Base-by-base conservation (phyloP, 2,888 invertebrate genomes). In the Leptogaster cylindrica region DNA sequence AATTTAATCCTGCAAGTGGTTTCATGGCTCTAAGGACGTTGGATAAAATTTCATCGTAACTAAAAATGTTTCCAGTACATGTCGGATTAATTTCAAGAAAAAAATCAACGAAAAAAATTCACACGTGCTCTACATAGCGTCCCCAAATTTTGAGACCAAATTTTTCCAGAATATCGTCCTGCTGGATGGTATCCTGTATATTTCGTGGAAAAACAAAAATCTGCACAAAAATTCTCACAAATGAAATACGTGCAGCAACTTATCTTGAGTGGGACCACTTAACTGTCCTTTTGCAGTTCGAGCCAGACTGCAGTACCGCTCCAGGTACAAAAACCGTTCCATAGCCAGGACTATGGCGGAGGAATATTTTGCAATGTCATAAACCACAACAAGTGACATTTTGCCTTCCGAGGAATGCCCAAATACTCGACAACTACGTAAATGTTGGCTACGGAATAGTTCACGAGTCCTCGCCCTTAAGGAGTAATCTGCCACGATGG, bases 201-300 rank as follows among this genome's bases (percentile, higher is more conserved):
- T 36, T 36, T n/a, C 4, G n/a, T 14, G 36, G 10, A 36, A 36
- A 23, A 23, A 7, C 7, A 48, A 48, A 48, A 23, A 44, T 44
- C 44, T 44, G 16, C 16, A 16, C 28, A 2, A 20, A 52, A 52
- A 10, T 51, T 31, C n/a, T 16, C 16, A 31, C 14, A 25, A 52
- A 52, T 52, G 51, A 52, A 52, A 16, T 52, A 33, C 51, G 51
- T 52, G 51, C 51, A 31, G 51, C 51, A 52, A 52, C 31, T 52
- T 16, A 16, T 52, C 28, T 52, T 52, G 31, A 52, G 51, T 16
- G 25, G 16, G 18, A 52, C 51, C 51, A 52, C 51, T 52, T 52
- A 52, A 52, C 28, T 31, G 33, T 52, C 31, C 28, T 52, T 31
- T 52, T 31, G 8, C 31, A 14, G 31, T 52, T 52, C 31, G 31